Conservation (phyloP, 2,797 vertebrate species). For the Pampus argenteus region DNA sequence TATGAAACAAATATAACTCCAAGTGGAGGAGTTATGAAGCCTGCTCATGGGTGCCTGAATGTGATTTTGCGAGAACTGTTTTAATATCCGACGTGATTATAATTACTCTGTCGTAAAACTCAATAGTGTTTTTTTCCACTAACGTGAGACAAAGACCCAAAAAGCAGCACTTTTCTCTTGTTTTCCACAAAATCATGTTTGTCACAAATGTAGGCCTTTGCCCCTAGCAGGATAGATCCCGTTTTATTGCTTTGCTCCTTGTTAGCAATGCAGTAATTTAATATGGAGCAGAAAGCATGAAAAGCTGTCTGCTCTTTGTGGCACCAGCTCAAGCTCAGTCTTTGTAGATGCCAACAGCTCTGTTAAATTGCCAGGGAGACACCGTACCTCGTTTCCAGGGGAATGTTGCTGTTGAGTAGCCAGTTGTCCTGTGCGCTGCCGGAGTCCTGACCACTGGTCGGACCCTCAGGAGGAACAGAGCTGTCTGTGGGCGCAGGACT, state of each 20-base stretch:
- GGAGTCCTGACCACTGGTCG: slow-evolving; percentile 87
- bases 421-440: slow-evolving; percentile 95
- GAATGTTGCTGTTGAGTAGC: slow-evolving; percentile 99
- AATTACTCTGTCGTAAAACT: slow-evolving; percentile 70
- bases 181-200: slow-evolving; percentile 73
- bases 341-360: slow-evolving; percentile 40
- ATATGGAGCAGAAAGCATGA: slow-evolving; percentile 58
- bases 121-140: slow-evolving; percentile 38
- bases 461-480: slow-evolving; percentile 92
- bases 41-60: slow-evolving; percentile 60
- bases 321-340: slow-evolving; percentile 41
- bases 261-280: slow-evolving; percentile 58
- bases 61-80: slow-evolving; percentile 59
- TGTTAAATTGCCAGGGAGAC: slow-evolving; percentile 4
- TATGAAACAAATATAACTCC: slow-evolving; percentile 77
- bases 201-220: slow-evolving; percentile 65
- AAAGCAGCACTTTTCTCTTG: slow-evolving; percentile 82
- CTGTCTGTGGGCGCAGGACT: slow-evolving; percentile 96
- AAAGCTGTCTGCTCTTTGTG: slow-evolving; percentile 52
- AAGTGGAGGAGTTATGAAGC: slow-evolving; percentile 54
- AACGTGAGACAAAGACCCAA: slow-evolving; percentile 51
- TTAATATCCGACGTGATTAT: slow-evolving; percentile 63
- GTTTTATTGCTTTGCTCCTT: slow-evolving; percentile 59
- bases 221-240: slow-evolving; percentile 56
- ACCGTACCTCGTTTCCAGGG: slow-evolving; percentile 95